These are phyloP conservation scores for Plotosus lineatus DNA, from an alignment of 2,113 vertebrate genomes.

Conservation along the genomic window DNA sequence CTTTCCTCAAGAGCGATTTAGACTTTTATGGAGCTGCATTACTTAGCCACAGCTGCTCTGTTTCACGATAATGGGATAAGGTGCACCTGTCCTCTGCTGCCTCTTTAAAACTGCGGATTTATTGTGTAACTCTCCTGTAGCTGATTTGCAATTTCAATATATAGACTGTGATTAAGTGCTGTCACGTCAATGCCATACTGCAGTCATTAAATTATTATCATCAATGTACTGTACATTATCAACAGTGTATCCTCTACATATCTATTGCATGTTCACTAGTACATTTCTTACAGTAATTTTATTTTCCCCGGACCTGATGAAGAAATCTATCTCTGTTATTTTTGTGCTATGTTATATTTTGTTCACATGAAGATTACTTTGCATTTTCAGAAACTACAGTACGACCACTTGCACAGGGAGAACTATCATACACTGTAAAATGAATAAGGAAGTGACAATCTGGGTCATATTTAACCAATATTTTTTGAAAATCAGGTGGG, in stretches of 20 bases:
- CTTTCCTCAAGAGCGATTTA: constrained; percentile 57
- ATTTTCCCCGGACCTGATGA: not conserved
- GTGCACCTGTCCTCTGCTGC: not conserved
- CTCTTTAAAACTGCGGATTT: constrained; percentile 2
- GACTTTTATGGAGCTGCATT: constrained; percentile 59
- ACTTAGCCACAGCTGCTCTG: constrained; percentile 53
- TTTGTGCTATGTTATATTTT: not conserved
- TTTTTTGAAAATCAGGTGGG: too few species aligned
- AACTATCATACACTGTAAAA: not conserved
- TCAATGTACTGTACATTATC: not conserved
- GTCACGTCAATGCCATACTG: not conserved
- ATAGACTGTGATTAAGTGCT: not conserved
- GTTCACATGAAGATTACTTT: not conserved
- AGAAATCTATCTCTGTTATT: not conserved
- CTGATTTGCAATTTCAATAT: not conserved
- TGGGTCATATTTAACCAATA: not conserved
- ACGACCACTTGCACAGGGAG: not conserved
- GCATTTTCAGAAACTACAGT: not conserved
- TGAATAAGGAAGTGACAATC: not conserved
- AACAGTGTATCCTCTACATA: not conserved
- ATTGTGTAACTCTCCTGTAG: not conserved
- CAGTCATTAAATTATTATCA: not conserved
- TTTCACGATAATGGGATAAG: not conserved
- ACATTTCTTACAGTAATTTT: not conserved
- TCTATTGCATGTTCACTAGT: not conserved